A percentile compares a stretch with the other conserved stretches of the same genome.
phyloP scores from a whole-genome alignment of 92 coral and sea anemone genomes.

The Meandrina meandrites region DNA sequence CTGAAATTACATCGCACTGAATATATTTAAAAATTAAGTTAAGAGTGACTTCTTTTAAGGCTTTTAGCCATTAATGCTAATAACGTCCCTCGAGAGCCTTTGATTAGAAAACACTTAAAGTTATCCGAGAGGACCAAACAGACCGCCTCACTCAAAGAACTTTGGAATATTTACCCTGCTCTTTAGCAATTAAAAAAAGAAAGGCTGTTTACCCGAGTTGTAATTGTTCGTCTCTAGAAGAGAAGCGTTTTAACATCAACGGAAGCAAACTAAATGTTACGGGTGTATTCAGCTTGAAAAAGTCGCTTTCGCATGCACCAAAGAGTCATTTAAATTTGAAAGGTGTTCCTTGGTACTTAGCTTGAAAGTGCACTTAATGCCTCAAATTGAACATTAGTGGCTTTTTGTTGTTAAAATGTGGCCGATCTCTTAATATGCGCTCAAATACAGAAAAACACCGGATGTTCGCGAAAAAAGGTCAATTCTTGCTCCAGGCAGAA shows the following conservation, averaged over 20 bases:
- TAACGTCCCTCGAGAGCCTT: constrained; percentile 34
- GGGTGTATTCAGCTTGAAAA: constrained; percentile 8
- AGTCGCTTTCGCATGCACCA: background rate
- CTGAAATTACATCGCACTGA: constrained; percentile 7
- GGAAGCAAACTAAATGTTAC: constrained; percentile 7
- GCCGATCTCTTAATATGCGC: constrained; percentile 15
- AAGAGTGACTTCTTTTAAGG: constrained; percentile 4
- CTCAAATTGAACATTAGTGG: constrained; percentile 31
- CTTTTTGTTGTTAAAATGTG: constrained; percentile 40
- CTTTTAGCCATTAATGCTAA: constrained; percentile 32
- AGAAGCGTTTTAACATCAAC: constrained; percentile 14
- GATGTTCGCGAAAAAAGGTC: constrained; percentile 31
- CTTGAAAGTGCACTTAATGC: constrained; percentile 33
- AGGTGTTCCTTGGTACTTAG: constrained; percentile 23
- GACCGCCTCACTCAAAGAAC: constrained; percentile 71
- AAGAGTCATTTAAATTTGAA: background rate
- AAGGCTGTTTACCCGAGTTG: constrained; percentile 43
- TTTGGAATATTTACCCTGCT: constrained; percentile 52
- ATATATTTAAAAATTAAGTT: background rate
- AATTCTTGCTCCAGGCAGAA: constrained; percentile 28
- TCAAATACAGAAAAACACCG: constrained; percentile 18
- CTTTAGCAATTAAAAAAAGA: constrained; percentile 52
- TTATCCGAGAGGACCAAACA: constrained; percentile 50
- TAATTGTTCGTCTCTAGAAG: constrained; percentile 35
- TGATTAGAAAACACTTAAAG: constrained; percentile 50